Base-by-base conservation (phyloP, 2,888 invertebrate genomes). In the Onchidella celtica region DNA sequence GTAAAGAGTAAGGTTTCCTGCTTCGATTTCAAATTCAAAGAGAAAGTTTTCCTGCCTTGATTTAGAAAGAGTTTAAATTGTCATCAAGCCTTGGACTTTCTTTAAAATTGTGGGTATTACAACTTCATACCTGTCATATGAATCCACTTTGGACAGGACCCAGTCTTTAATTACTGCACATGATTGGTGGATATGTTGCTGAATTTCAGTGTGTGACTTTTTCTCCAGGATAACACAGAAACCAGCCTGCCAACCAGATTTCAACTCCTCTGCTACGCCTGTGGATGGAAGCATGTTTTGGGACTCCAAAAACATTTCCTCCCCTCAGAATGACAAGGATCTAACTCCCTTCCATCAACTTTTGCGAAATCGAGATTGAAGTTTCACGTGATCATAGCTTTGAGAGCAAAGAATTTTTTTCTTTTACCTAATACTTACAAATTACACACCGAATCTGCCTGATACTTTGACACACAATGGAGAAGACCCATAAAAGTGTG, bases 211-310 rank as follows among this genome's bases (percentile, higher is more conserved):
- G 40, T 75, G 47, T 4, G 74, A 75, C 47, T 75, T 75, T 36
- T 75, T 75, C 36, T 75, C 11, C 9, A 66, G 38, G 47, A 76
- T 65, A 17, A 76, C n/a, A 9, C n/a, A 66, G 47, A 66, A 76
- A 21, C 76, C 76, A 55, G 65, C 17, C 32, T 66, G 21, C 76
- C 76, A 76, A 66, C 29, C 47, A 3, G 34, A 29, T 24, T 66
- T 29, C 3, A 76, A 17, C 34, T 66, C 65, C 21, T 9, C 9
- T 24, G n/a, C 24, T 2, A 24, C 38, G 3, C 63, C 74, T 61
- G 61, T n/a, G 27, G n/a, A n/a, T 55, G 9, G 9, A 14, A 55
- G 17, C 17, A 55, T 14, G 9, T 55, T 55, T 9, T 14, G 9
- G 11, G 17, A 55, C 17, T 14, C 17, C 55, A 55, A 55, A 14